phyloP scores from a whole-genome alignment of 1,140 invertebrate species.

The Oedothorax gibbosus region DNA sequence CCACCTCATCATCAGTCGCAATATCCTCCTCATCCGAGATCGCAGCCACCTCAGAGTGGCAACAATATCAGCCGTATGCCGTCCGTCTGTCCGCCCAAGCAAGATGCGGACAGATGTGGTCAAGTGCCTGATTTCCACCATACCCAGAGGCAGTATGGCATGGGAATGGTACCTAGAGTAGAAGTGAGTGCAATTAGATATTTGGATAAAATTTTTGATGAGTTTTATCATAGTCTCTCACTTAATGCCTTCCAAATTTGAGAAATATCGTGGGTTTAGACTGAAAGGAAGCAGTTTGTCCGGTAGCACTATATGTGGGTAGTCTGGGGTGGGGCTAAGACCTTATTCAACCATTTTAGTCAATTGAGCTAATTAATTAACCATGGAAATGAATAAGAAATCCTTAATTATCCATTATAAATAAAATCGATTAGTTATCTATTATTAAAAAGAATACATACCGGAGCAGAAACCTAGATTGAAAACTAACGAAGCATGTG shows the following conservation, averaged over 20 bases:
- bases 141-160: slow-evolving; percentile 19
- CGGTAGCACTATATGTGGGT: too few species aligned
- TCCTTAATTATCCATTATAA: too few species aligned
- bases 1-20: neutral
- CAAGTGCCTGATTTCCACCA: slow-evolving; percentile 14
- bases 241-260: neutral
- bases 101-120: neutral
- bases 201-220: neutral
- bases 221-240: neutral
- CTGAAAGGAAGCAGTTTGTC: too few species aligned
- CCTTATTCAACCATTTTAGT: too few species aligned
- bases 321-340: too few species aligned
- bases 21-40: neutral
- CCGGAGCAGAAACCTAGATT: too few species aligned
- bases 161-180: slow-evolving; percentile 1
- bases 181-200: neutral
- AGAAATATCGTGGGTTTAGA: neutral
- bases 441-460: too few species aligned
- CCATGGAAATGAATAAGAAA: too few species aligned
- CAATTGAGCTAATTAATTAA: too few species aligned
- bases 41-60: neutral
- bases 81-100: slow-evolving; percentile 34
- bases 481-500: too few species aligned
- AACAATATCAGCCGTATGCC: slow-evolving; percentile 31
- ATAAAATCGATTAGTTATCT: too few species aligned